phyloP scores from a whole-genome alignment of 2,888 invertebrate genomes.

The Cryptocheilus praepositus region DNA sequence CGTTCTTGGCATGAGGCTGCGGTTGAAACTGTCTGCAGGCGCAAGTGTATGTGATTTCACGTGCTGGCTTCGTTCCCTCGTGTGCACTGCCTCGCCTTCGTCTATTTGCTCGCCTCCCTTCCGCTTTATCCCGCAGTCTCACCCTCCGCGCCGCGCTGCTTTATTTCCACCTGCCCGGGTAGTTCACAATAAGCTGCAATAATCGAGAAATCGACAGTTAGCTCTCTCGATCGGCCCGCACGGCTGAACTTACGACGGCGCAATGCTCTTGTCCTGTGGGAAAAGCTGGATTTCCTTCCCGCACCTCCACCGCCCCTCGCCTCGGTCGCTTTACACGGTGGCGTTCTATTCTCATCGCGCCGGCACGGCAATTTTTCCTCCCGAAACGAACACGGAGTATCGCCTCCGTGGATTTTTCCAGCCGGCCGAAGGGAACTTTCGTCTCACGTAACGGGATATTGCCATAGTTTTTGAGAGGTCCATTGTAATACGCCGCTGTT shows the following conservation, averaged over 20 bases:
- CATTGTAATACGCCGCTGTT: too few species aligned
- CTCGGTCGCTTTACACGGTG: not conserved
- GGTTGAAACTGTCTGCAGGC: too few species aligned
- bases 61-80: constrained; percentile 35
- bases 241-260: constrained; percentile 14
- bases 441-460: too few species aligned
- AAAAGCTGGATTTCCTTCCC: not conserved
- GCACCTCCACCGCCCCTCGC: not conserved
- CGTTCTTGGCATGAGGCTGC: constrained; percentile 22
- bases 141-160: constrained; percentile 28
- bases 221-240: constrained; percentile 15
- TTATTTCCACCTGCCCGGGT: constrained; percentile 56
- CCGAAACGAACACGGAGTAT: too few species aligned
- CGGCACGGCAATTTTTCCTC: too few species aligned
- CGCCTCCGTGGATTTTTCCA: too few species aligned
- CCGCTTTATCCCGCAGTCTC: constrained; percentile 14
- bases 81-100: constrained; percentile 30
- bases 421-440: too few species aligned
- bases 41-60: too few species aligned
- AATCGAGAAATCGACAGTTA: constrained; percentile 59
- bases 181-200: constrained; percentile 53
- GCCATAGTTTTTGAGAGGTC: too few species aligned
- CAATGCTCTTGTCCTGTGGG: not conserved
- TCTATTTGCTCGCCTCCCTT: constrained; percentile 48
- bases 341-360: too few species aligned